Evolutionary conservation across 2,797 vertebrate genomes (phyloP).

Genomic region (Chiloscyllium punctatum): DNA sequence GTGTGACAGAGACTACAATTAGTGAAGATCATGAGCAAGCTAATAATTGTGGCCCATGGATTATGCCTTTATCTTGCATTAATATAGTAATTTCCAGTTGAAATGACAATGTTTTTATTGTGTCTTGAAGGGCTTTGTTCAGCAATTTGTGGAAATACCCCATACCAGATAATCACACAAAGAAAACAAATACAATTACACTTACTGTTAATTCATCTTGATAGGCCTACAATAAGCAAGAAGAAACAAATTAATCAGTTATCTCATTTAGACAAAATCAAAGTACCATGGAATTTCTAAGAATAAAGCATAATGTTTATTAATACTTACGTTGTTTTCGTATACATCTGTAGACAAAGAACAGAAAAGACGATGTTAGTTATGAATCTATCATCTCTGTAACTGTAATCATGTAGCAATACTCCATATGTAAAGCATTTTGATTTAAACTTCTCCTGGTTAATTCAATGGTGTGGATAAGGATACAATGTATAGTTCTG

Average conservation of each 20-base stretch:
- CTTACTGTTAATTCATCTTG: not conserved
- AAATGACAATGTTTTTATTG: not conserved
- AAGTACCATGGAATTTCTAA: conserved; percentile 8
- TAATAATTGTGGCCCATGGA: not conserved
- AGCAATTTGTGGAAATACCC: not conserved
- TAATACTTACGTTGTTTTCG: not conserved
- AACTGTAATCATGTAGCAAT: not conserved
- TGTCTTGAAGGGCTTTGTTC: not conserved
- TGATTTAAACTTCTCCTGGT: not conserved
- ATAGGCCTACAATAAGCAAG: not conserved
- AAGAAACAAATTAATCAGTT: not conserved
- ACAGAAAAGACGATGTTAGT: not conserved
- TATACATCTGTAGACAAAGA: conserved; percentile 17
- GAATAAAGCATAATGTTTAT: not conserved
- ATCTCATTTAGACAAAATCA: not conserved
- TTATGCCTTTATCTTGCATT: not conserved
- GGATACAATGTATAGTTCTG: not conserved
- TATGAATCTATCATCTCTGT: not conserved
- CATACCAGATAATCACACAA: not conserved
- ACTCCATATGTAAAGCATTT: not conserved
- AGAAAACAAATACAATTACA: not conserved
- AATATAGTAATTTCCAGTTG: not conserved
- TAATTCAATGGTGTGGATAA: not conserved
- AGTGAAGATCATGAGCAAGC: not conserved
- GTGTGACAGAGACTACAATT: not conserved